Conservation (phyloP, 1,140 invertebrate genomes). For the Drosophila ficusphila region DNA sequence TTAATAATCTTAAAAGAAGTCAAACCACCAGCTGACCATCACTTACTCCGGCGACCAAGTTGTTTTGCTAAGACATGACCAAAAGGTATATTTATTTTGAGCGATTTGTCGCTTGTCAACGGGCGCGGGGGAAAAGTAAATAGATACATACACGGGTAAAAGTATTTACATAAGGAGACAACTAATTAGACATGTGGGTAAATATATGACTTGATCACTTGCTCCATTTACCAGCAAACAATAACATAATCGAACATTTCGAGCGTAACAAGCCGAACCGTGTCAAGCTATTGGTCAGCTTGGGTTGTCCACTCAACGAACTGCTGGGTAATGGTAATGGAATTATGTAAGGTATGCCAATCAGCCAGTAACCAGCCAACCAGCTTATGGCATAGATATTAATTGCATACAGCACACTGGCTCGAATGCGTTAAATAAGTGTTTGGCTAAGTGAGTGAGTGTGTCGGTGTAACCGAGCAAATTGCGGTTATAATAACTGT, state of each 20-base stretch:
- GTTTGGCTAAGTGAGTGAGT: slow-evolving; percentile 43
- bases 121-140: slow-evolving; percentile 6
- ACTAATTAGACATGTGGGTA: slow-evolving; percentile 22
- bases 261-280: slow-evolving; percentile 45
- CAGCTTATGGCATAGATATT: slow-evolving; percentile 76
- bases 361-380: slow-evolving; percentile 47
- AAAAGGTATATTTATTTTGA: slow-evolving; percentile 8
- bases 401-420: slow-evolving; percentile 63
- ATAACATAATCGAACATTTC: slow-evolving; percentile 54
- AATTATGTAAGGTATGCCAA: slow-evolving; percentile 76
- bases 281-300: slow-evolving; percentile 55
- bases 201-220: slow-evolving; percentile 36
- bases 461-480: slow-evolving; percentile 50
- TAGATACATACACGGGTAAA: background rate
- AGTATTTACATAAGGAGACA: slow-evolving; percentile 29
- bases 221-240: slow-evolving; percentile 57
- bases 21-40: slow-evolving; percentile 19
- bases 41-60: slow-evolving; percentile 18
- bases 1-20: slow-evolving; percentile 32
- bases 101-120: slow-evolving; percentile 21
- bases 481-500: slow-evolving; percentile 73
- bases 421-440: slow-evolving; percentile 58
- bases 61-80: background rate
- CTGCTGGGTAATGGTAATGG: slow-evolving; percentile 54
- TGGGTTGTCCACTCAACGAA: slow-evolving; percentile 35